Evolutionary conservation across 2,797 vertebrate species (phyloP).

Genomic region (Hyperoplus immaculatus): DNA sequence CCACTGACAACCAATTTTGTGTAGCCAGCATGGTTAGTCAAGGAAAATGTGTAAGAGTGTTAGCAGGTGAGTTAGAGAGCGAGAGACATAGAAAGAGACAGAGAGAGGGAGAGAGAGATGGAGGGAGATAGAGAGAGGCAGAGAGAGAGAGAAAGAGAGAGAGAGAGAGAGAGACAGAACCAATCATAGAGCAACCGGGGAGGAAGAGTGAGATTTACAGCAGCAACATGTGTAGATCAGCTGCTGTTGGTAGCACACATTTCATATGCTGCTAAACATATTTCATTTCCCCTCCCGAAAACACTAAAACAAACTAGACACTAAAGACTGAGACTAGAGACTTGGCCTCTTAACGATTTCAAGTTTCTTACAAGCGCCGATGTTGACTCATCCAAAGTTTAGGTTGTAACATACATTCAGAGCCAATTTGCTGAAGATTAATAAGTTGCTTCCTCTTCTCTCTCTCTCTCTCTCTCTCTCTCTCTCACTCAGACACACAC

Average conservation of each 20-base stretch:
- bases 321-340: slow-evolving; percentile 9
- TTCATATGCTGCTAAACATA: slow-evolving; percentile 51
- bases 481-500: too few relatives aligned
- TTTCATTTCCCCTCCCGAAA: slow-evolving; percentile 41
- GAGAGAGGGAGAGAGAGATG: slow-evolving; percentile 30
- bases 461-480: not conserved
- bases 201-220: slow-evolving; percentile 53
- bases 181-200: slow-evolving; percentile 46
- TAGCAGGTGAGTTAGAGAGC: slow-evolving; percentile 55
- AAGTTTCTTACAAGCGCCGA: slow-evolving; percentile 30
- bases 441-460: slow-evolving; percentile 54
- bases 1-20: slow-evolving; percentile 2
- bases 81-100: slow-evolving; percentile 25
- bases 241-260: slow-evolving; percentile 44
- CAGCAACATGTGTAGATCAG: slow-evolving; percentile 62
- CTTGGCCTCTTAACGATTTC: slow-evolving; percentile 38
- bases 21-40: slow-evolving; percentile 26
- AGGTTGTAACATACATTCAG: slow-evolving; percentile 63
- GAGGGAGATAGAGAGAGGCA: slow-evolving; percentile 6
- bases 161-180: slow-evolving; percentile 39
- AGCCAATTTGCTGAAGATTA: slow-evolving; percentile 63
- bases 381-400: slow-evolving; percentile 48
- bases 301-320: not conserved
- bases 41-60: slow-evolving; percentile 17
- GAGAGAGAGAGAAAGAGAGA: slow-evolving; percentile 36